phyloP scores from a whole-genome alignment of 2,797 vertebrate species.

The Rhynchotus rufescens region DNA sequence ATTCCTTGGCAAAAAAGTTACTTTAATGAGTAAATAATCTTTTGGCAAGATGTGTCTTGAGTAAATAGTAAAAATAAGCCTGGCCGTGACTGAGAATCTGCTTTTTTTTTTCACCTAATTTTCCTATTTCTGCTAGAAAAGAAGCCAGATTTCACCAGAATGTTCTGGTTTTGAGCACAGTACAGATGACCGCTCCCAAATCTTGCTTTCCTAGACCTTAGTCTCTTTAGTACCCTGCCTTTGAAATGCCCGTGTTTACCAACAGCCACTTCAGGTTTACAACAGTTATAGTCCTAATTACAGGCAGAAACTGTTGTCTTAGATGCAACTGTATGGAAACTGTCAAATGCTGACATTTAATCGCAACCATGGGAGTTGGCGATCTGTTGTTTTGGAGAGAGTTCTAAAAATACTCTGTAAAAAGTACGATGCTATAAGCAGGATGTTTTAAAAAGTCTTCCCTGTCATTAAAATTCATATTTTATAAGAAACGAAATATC shows the following conservation, averaged over 20 bases:
- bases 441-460: conserved; percentile 2
- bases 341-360: conserved; percentile 51
- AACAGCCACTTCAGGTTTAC: neutral
- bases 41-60: neutral
- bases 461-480: neutral
- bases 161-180: neutral
- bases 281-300: conserved; percentile 32
- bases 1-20: neutral
- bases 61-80: neutral
- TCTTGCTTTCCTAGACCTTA: neutral
- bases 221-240: neutral
- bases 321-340: conserved; percentile 22
- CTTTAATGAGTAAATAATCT: neutral
- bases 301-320: conserved; percentile 22
- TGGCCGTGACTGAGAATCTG: neutral
- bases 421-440: neutral
- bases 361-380: conserved; percentile 40
- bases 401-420: conserved; percentile 34
- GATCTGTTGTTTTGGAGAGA: conserved; percentile 36
- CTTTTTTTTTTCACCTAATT: neutral
- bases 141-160: neutral
- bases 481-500: conserved; percentile 6
- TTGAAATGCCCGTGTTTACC: neutral
- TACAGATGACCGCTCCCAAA: neutral
- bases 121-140: neutral